Base-by-base conservation (phyloP, 2,888 invertebrate species). In the Trachelus stipa region DNA sequence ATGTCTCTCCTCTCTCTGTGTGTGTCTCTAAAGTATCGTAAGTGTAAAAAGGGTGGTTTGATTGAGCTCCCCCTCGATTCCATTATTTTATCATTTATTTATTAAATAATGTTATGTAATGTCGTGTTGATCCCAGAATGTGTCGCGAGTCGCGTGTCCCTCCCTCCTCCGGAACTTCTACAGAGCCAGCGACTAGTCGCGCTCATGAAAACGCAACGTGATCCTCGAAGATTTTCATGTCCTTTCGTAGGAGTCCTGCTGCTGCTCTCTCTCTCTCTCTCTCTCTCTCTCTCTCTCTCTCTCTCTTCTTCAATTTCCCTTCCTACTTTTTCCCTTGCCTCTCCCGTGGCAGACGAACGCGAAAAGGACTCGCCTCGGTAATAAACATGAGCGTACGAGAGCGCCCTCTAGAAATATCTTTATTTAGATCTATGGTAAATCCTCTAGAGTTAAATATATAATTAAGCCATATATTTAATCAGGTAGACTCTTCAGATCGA, bases 401-500 rank as follows among this genome's bases (percentile, higher is more conserved):
- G 87, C 87, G 85, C 85, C 85, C 85, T 84, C 83, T 84, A 85
- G 84, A 87, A 86, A 86, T 87, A 85, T 83, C 85, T 80, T 81
- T 76, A 79, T 86, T 85, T 85, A 85, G 85, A 84, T 88, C 88
- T 88, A 88, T 89, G 89, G 90, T 90, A 90, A 90, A 89, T 89
- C 90, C 90, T 90, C 90, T 88, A 90, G 90, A 90, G 90, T 90
- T 90, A 90, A 40, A 40, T 40, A 90, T 90, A 90, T 87, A 90
- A 90, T 90, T 90, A 90, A 90, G 89, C 88, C 90, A 90, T 90
- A 90, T 89, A 90, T 90, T 90, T 90, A 90, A 90, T 90, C 90
- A 90, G 90, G 90, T 90, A 90, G 88, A 90, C 89, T 90, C 89
- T 89, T 90, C 90, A 89, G 90, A 89, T 86, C 85, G 83, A 85